These are phyloP conservation scores for Thera britannica DNA, from an alignment of 2,888 invertebrate genomes.

Conservation along the genomic window DNA sequence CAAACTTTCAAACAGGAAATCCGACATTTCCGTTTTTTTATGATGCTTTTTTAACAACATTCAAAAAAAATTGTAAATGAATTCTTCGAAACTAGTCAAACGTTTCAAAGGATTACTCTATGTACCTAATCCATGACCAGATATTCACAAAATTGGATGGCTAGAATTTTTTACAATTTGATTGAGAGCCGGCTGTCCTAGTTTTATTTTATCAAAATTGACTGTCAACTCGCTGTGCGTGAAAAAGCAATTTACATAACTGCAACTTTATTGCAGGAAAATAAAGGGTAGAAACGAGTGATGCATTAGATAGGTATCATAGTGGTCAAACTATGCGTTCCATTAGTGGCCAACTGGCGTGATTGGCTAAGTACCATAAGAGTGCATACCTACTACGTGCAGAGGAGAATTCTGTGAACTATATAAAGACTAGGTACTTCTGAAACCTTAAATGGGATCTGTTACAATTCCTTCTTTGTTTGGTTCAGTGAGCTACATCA, in stretches of 20 bases:
- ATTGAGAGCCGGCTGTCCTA: slow-evolving; percentile 17
- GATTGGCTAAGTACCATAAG: too few species aligned
- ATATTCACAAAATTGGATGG: slow-evolving; percentile 12
- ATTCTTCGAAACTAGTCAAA: neutral
- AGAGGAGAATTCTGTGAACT: too few species aligned
- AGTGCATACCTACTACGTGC: too few species aligned
- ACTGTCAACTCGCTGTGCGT: slow-evolving; percentile 29
- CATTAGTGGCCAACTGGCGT: too few species aligned
- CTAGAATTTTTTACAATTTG: slow-evolving; percentile 19
- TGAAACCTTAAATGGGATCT: neutral
- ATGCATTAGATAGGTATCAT: neutral
- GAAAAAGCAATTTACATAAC: slow-evolving; percentile 32
- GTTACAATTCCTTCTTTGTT: too few species aligned
- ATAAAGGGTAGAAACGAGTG: slow-evolving; percentile 7
- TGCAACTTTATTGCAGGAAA: slow-evolving; percentile 18
- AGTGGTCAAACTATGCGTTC: too few species aligned
- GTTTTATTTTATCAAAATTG: slow-evolving; percentile 31
- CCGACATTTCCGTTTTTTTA: too few species aligned
- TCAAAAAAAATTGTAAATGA: neutral
- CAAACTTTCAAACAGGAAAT: neutral
- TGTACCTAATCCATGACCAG: slow-evolving; percentile 5
- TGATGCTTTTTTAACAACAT: neutral
- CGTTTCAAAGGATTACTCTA: neutral
- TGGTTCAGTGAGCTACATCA: too few species aligned
- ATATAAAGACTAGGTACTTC: too few species aligned